Evolutionary conservation across 1,140 invertebrate species (phyloP), one percentile per base, ranked within the genome.

Genomic region (Cryptotermes secundus): DNA sequence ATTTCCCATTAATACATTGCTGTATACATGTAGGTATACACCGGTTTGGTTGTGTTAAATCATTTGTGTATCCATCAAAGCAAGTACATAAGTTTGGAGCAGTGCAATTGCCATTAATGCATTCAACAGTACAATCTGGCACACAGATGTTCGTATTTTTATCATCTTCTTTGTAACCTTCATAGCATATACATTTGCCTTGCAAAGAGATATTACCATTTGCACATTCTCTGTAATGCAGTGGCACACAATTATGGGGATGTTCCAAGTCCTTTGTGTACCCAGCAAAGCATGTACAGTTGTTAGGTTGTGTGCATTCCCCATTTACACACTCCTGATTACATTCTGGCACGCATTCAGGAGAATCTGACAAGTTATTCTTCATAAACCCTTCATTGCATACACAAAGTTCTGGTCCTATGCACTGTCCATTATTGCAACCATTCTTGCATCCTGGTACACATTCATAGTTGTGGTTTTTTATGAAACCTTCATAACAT

Each of bases 81-180:
- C 92, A 93, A 6, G 85, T 86, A 83, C 93, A 94, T 9, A 87
- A 88, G 85, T 93, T 91, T 7, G 93, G 92, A 2, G 88, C 90
- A n/a, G 91, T 91, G 86, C 94, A 95, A 53, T 89, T 91, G 10
- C 92, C 92, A 85, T 92, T 88, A 9, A 87, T 86, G 87, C 94
- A 95, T 19, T 90, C 90, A 12, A 89, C 89, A 1, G 88, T 89
- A 86, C 94, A 95, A 26, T 89, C 87, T 0, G 94, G 93, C 10
- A 89, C 81, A 86, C 94, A 95, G 83, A 86, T 82, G 10, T 72
- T 80, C 6, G 59, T 26, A 72, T 72, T 49, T 79, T 14, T 84
- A 19, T 84, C 86, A 87, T 22, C 59, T 72, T 72, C 16, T 7
- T 7, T 59, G 72, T n/a, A 72, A 31, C 59, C 59, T 72, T 72